A percentile compares a stretch with the other conserved stretches of the same genome.
Evolutionary conservation across 2,113 vertebrate genomes (phyloP).

Genomic region (Crypturellus undulatus): DNA sequence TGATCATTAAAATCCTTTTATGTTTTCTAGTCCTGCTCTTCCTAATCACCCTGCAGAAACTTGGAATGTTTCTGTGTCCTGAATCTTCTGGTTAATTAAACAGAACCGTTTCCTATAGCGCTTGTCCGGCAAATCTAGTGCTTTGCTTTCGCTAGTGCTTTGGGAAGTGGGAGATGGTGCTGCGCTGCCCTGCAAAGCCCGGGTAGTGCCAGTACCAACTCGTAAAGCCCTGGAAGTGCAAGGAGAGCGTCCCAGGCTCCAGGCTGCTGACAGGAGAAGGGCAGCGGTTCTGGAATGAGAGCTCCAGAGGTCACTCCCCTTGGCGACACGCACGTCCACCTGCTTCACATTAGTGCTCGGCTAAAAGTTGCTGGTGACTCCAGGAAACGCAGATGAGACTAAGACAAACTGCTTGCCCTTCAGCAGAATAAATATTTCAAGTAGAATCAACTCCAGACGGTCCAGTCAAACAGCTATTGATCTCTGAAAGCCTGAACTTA

Average conservation of each 20-base stretch:
- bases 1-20: neutral
- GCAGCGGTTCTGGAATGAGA: neutral
- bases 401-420: constrained; percentile 80
- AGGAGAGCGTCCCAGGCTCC: neutral
- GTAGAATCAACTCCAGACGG: constrained; percentile 80
- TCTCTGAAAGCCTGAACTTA: constrained; percentile 80
- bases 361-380: constrained; percentile 67
- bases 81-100: constrained; percentile 50
- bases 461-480: constrained; percentile 81
- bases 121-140: neutral
- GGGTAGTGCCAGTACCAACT: neutral
- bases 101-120: neutral
- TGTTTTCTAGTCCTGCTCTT: constrained; percentile 46
- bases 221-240: neutral
- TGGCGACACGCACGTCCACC: neutral
- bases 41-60: constrained; percentile 35
- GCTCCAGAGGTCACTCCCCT: neutral
- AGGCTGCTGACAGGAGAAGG: neutral
- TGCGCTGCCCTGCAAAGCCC: neutral
- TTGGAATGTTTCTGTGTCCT: constrained; percentile 10
- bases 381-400: constrained; percentile 74
- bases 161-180: neutral
- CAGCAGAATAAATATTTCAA: constrained; percentile 85
- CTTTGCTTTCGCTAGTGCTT: neutral
- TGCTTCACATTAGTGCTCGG: constrained; percentile 49